Evolutionary conservation across 2,888 invertebrate genomes (phyloP).

Genomic region (Tineola bisselliella): DNA sequence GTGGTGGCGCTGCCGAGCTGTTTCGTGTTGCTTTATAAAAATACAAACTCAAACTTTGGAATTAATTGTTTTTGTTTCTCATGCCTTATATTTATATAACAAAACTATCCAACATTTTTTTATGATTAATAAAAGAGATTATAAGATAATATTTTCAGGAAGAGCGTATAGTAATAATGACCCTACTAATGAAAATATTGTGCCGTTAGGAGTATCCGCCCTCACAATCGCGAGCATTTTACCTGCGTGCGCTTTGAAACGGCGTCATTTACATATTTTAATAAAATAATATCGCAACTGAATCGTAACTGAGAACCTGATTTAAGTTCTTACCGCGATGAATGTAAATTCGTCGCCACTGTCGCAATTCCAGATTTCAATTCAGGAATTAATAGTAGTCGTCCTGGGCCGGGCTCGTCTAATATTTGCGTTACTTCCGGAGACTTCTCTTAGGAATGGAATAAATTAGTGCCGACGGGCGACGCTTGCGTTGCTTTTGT

Average conservation of each 20-base stretch:
- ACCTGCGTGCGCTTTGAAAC: constrained; percentile 51
- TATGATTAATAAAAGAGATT: neutral
- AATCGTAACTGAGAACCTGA: constrained; percentile 68
- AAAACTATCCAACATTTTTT: neutral
- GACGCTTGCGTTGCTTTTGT: constrained; percentile 8
- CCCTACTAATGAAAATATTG: constrained; percentile 53
- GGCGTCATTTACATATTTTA: constrained; percentile 66
- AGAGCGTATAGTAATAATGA: neutral
- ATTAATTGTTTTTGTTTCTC: too few relatives aligned
- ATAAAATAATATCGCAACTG: constrained; percentile 68
- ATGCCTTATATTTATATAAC: too few relatives aligned
- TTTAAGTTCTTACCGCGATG: constrained; percentile 69
- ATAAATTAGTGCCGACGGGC: constrained; percentile 56
- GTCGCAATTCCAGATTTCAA: constrained; percentile 67
- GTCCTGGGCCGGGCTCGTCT: constrained; percentile 58
- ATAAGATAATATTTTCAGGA: neutral
- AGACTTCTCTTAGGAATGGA: constrained; percentile 56
- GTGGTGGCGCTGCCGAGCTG: neutral
- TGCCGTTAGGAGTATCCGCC: constrained; percentile 56
- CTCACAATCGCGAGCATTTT: constrained; percentile 54
- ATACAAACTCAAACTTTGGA: too few relatives aligned
- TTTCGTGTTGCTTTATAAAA: neutral
- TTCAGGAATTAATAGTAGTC: constrained; percentile 66
- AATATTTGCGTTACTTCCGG: constrained; percentile 66
- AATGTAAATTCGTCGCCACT: constrained; percentile 64